These are phyloP conservation scores for Pangasianodon gigas DNA, from an alignment of 2,113 vertebrate genomes.

Conservation along the genomic window DNA sequence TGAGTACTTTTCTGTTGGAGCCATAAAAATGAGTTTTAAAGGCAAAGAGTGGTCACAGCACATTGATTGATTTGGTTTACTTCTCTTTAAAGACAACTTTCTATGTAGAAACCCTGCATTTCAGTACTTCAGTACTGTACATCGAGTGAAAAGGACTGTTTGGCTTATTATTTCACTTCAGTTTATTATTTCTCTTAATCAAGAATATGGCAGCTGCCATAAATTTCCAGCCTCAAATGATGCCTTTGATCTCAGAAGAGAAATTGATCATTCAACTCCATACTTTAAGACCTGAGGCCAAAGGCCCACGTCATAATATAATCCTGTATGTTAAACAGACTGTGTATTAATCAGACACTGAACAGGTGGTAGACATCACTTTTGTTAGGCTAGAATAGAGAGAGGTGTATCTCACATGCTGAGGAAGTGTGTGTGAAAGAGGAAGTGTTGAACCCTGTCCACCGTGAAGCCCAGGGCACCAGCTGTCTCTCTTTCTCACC, in stretches of 20 bases:
- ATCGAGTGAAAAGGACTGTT: not conserved
- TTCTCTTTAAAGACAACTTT: not conserved
- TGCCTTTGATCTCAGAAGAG: not conserved
- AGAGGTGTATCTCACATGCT: slow-evolving; percentile 31
- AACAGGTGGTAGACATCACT: slow-evolving; percentile 47
- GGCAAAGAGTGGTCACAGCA: not conserved
- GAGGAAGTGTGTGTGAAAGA: slow-evolving; percentile 29
- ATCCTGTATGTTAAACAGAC: slow-evolving; percentile 33
- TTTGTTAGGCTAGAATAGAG: slow-evolving; percentile 38
- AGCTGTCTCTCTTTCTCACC: slow-evolving; percentile 57
- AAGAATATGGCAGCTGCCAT: not conserved
- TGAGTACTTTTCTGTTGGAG: too few species aligned
- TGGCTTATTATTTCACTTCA: not conserved
- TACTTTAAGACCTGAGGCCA: not conserved
- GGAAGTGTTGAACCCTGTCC: slow-evolving; percentile 51
- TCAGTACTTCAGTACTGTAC: not conserved
- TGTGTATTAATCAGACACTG: slow-evolving; percentile 39
- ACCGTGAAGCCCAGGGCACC: slow-evolving; percentile 46
- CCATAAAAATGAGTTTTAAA: not conserved
- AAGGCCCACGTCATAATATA: not conserved
- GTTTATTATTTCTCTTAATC: not conserved
- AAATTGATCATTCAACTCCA: not conserved
- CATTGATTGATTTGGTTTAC: too few species aligned
- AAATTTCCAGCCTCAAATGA: not conserved
- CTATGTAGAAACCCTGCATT: not conserved